Evolutionary conservation across 2,888 invertebrate species (phyloP), one percentile per base, ranked within the genome.

Genomic region (Heliconius aoede): DNA sequence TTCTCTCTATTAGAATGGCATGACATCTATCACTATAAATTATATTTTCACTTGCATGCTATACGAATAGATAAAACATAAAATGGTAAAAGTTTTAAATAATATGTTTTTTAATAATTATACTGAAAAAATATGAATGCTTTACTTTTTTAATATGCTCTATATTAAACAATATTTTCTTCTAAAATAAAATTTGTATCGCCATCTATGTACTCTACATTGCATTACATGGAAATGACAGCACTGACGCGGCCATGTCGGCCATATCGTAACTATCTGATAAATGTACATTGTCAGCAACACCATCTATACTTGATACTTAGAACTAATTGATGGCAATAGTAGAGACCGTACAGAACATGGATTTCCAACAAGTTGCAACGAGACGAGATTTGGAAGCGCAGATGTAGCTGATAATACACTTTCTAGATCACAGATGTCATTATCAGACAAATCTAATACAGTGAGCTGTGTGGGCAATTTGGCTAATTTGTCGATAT

Each of bases 391-490:
- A 76, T 85, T 86, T 24, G 89, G 88, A 61, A 96, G 82, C 7
- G 65, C 74, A 5, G 82, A 82, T 55, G 95, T 76, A 18, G 86
- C 85, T 78, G 88, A 84, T 80, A 95, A 84, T 89, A 94, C 85
- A 13, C 83, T 82, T n/a, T 89, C 84, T 55, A 95, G 83, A 81
- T 91, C 82, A 87, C 86, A 95, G 95, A 96, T 95, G 94, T 95
- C 95, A 89, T 95, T 95, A 81, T 95, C 94, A 18, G 95, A 91
- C 79, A 96, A 84, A 90, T 95, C 95, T 74, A 95, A 83, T 28
- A 91, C 91, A 0, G 87, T 86, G 4, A 94, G 72, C 58, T 72
- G 60, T 40, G 26, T 72, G 18, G 72, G 89, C 21, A 93, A 80
- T 30, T 81, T 83, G 55, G 80, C 71, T n/a, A 93, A 74, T 28